Percentiles rank a stretch among this genome's conserved stretches.
Evolutionary conservation across 2,797 vertebrate genomes (phyloP).

Genomic region (Sternotherus odoratus): DNA sequence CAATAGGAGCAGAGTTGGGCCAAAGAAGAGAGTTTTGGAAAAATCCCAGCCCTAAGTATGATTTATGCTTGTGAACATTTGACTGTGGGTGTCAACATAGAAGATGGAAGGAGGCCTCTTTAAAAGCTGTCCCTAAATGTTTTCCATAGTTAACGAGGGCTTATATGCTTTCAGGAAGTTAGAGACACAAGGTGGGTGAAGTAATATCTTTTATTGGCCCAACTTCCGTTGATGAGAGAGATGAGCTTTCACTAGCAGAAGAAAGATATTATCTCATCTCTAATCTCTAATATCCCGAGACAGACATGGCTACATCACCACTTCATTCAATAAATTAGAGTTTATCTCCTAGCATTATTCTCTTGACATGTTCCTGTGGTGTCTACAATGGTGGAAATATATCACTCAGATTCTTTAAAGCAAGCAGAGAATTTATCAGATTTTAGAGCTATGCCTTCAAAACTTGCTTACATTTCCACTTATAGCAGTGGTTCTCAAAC

Average conservation of each 20-base stretch:
- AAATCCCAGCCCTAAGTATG: background rate
- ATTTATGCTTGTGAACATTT: background rate
- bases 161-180: background rate
- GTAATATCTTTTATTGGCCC: background rate
- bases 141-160: background rate
- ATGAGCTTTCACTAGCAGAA: background rate
- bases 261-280: background rate
- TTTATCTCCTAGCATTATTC: background rate
- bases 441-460: background rate
- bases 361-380: background rate
- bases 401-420: background rate
- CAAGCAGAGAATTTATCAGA: background rate
- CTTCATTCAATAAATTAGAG: background rate
- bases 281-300: background rate
- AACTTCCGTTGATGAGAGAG: background rate
- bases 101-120: background rate
- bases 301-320: background rate
- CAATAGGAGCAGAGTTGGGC: background rate
- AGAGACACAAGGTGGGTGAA: background rate
- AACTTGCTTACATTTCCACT: background rate
- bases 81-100: background rate
- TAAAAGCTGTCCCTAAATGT: background rate
- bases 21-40: background rate
- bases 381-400: background rate
- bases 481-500: background rate